Percentiles rank a stretch among this genome's conserved stretches.
Conservation (phyloP, 2,888 invertebrate genomes). For the Papilio protenor region DNA sequence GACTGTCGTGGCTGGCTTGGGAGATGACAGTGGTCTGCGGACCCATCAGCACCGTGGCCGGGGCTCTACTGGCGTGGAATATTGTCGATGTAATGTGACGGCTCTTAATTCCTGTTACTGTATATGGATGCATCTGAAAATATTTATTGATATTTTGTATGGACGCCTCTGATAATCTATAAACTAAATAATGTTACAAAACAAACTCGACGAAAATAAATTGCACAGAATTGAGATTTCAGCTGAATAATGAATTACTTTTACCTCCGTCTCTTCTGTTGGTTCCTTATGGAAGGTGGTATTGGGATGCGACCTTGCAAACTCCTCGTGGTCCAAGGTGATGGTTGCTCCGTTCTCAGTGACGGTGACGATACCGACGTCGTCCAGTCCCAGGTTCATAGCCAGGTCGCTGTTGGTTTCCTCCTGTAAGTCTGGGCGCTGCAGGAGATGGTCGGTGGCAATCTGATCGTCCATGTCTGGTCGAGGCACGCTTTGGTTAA, state of each 20-base stretch:
- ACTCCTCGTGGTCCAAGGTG: slow-evolving; percentile 77
- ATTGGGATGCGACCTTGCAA: slow-evolving; percentile 78
- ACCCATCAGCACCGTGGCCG: slow-evolving; percentile 76
- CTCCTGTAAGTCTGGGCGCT: slow-evolving; percentile 47
- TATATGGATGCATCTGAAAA: slow-evolving; percentile 74
- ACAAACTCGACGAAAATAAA: background rate
- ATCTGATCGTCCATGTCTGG: slow-evolving; percentile 77
- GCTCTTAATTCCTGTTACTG: slow-evolving; percentile 68
- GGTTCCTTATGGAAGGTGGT: slow-evolving; percentile 81
- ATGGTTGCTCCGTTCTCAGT: slow-evolving; percentile 73
- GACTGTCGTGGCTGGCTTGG: slow-evolving; percentile 64
- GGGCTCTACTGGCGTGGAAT: slow-evolving; percentile 71
- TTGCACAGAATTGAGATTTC: background rate
- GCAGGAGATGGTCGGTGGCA: slow-evolving; percentile 72
- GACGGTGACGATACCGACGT: slow-evolving; percentile 78
- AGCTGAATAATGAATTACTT: slow-evolving; percentile 20
- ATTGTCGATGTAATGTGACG: slow-evolving; percentile 75
- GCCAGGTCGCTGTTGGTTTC: slow-evolving; percentile 60
- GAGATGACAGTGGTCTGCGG: slow-evolving; percentile 77
- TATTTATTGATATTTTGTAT: background rate
- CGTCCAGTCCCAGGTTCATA: slow-evolving; percentile 67
- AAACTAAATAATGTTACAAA: background rate
- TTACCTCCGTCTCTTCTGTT: slow-evolving; percentile 71
- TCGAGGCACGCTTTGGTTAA: slow-evolving; percentile 66
- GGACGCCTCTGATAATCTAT: background rate